Evolutionary conservation across 2,113 vertebrate genomes (phyloP).

Genomic region (Pogona vitticeps): DNA sequence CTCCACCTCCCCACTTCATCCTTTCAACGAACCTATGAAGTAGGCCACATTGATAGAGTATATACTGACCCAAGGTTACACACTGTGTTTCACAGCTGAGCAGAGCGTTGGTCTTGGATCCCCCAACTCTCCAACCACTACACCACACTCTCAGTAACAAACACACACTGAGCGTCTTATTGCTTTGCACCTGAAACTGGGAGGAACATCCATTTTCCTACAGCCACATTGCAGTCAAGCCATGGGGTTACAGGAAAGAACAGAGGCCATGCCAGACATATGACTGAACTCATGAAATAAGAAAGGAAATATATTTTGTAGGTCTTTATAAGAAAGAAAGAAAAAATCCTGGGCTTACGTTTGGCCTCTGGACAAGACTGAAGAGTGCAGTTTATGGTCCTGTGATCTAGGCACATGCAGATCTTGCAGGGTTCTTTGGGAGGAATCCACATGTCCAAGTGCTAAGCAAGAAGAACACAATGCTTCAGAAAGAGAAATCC

Average conservation of each 20-base stretch:
- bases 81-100: too few species aligned
- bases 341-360: slow-evolving; percentile 69
- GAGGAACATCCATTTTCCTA: neutral
- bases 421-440: slow-evolving; percentile 86
- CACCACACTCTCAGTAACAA: too few species aligned
- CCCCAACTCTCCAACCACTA: too few species aligned
- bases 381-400: slow-evolving; percentile 84
- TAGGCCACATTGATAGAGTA: too few species aligned
- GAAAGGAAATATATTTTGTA: neutral
- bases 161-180: too few species aligned
- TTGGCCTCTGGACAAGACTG: slow-evolving; percentile 82
- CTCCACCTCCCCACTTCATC: too few species aligned
- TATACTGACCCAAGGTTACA: too few species aligned
- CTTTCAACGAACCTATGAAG: too few species aligned
- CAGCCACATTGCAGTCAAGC: neutral
- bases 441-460: slow-evolving; percentile 89
- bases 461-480: slow-evolving; percentile 64
- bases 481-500: slow-evolving; percentile 22
- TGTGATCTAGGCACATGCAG: slow-evolving; percentile 87
- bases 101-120: too few species aligned
- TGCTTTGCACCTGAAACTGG: neutral
- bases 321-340: too few species aligned
- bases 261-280: neutral
- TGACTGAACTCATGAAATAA: neutral
- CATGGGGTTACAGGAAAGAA: neutral